Evolutionary conservation across 37 sponge, comb jelly and placozoan species (phyloP), one percentile per base, ranked within the genome.

Genomic region (Chondrilla cf. caribensis): DNA sequence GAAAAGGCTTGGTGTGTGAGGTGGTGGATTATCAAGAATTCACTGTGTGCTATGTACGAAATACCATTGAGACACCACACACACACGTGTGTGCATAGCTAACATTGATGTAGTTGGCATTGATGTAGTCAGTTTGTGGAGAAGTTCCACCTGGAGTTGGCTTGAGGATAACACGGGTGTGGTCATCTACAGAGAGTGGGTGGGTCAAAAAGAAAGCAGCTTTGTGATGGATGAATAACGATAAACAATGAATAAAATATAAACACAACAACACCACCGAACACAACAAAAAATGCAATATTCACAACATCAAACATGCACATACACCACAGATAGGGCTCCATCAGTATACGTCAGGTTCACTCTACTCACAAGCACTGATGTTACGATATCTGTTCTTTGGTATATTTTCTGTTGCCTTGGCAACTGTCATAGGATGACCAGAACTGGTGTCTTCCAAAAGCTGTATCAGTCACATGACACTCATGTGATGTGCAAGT

Each of bases 101-200:
- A 4, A 82, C 82, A 39, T 37, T 38, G 70, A 82, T 82, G 70
- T 41, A 82, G 41, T 82, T 82, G 82, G 82, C 82, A 67, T 82
- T 82, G 65, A 82, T 82, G 82, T 82, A 82, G 43, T 82, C 82
- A 5, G 82, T 29, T 25, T 40, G 38, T 15, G 32, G 54, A 47
- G 9, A 6, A 47, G 9, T 47, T 15, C 32, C 82, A 7, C 25
- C 70, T 19, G 58, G 64, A 19, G 62, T 70, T 17, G 82, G 24
- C 40, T 4, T 17, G 22, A 82, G 82, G 17, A 58, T 31, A 19
- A 82, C 67, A 47, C 82, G 82, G 22, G 82, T 44, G 35, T 82
- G 82, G 29, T 82, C 82, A 38, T 38, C 82, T 82, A 43, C 11
- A 40, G 22, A 42, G 19, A 40, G 11, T 11, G 11, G n/a, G n/a